Base-by-base conservation (phyloP, 1,140 invertebrate species). In the Saccostrea echinata region DNA sequence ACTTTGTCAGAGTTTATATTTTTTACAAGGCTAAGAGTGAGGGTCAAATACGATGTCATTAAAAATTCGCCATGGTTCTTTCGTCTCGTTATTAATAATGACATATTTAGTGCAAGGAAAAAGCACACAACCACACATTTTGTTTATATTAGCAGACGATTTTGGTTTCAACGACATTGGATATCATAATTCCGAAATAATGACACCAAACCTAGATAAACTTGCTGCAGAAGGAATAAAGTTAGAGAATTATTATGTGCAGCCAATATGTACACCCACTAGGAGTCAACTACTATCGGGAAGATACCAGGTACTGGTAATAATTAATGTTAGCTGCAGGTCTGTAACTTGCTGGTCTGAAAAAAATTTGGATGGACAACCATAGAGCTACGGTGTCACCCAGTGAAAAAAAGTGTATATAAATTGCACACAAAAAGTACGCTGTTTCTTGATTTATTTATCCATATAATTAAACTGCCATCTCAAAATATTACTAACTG, bases 141-240 rank as follows among this genome's bases (percentile, higher is more conserved):
- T 93, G 16, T 91, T 92, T 82, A 84, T 93, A 13, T 55, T 93
- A 13, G 91, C 92, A 12, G 92, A 93, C 80, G 92, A 93, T 76
- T 91, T 89, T 61, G 92, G 92, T 4, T 93, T 64, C 51, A 85
- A 93, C 80, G 92, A 93, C 80, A 76, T 93, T 24, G 91, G 91
- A 11, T 93, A 92, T 57, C 92, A 93, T 84, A 88, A 89, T 21
- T 91, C 89, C 1, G 90, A 98, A 94, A 92, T 92, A 27, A 84
- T 86, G n/a, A 92, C 92, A 8, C 92, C 92, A 8, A 91, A 90
- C 80, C 64, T 93, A 18, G 92, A 93, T 83, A 83, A 88, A 84
- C 84, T 93, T 80, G 91, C 92, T 1, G 87, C 30, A 24, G 86
- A 85, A 11, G 92, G 92, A 24, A 89, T 92, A 11, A 91, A 86